Conservation (phyloP, 2,888 invertebrate genomes). For the Drosophila formosana region DNA sequence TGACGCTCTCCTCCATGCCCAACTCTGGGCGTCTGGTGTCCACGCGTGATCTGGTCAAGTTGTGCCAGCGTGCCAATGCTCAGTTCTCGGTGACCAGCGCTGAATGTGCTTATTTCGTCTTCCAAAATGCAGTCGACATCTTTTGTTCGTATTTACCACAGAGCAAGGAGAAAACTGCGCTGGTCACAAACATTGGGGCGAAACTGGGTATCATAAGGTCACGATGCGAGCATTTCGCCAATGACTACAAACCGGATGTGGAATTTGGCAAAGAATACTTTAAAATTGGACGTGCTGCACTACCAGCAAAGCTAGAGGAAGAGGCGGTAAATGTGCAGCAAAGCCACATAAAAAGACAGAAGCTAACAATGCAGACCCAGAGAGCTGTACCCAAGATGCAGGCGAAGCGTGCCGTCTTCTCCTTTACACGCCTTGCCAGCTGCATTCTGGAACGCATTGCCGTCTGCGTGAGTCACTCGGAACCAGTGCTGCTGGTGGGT, state of each 20-base stretch:
- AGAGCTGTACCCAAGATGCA: slow-evolving; percentile 40
- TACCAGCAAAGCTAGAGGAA: slow-evolving; percentile 83
- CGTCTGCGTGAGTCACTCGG: slow-evolving; percentile 92
- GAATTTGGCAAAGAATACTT: slow-evolving; percentile 86
- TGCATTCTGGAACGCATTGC: slow-evolving; percentile 95
- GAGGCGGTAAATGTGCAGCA: slow-evolving; percentile 28
- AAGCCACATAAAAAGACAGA: slow-evolving; percentile 75
- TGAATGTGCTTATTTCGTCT: slow-evolving; percentile 85
- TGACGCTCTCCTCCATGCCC: slow-evolving; percentile 63
- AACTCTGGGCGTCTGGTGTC: slow-evolving; percentile 89
- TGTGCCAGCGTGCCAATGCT: slow-evolving; percentile 92
- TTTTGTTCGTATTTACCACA: slow-evolving; percentile 93
- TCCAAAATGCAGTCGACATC: slow-evolving; percentile 96
- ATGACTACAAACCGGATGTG: slow-evolving; percentile 92
- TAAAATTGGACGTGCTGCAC: slow-evolving; percentile 89
- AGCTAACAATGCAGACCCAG: slow-evolving; percentile 60
- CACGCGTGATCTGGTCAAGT: slow-evolving; percentile 95
- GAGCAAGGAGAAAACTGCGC: slow-evolving; percentile 88
- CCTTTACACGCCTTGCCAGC: slow-evolving; percentile 92
- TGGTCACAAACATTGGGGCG: slow-evolving; percentile 91
- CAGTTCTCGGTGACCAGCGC: slow-evolving; percentile 90
- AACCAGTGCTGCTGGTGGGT: slow-evolving; percentile 97
- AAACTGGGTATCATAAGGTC: slow-evolving; percentile 93
- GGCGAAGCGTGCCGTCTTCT: slow-evolving; percentile 88
- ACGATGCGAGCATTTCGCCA: slow-evolving; percentile 92